These are phyloP conservation scores for Iphiclides podalirius DNA, from an alignment of 2,888 invertebrate species.

Conservation along the genomic window DNA sequence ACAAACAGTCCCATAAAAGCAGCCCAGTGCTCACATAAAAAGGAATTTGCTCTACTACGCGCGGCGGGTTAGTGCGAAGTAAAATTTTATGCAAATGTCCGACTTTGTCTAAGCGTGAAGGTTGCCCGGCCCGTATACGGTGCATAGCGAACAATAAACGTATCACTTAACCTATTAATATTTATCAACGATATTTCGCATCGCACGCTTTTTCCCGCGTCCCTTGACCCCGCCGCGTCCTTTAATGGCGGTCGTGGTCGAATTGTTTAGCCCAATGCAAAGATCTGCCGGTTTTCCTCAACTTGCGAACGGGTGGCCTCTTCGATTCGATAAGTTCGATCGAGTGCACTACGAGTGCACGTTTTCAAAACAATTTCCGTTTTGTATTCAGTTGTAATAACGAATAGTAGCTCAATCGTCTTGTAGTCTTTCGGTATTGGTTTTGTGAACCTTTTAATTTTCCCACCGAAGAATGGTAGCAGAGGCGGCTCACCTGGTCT, in stretches of 20 bases:
- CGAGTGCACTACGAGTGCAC: too few relatives aligned
- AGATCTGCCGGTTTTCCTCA: slow-evolving; percentile 16
- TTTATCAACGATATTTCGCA: slow-evolving; percentile 20
- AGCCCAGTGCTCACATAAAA: not conserved
- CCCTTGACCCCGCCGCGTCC: slow-evolving; percentile 19
- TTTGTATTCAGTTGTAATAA: too few relatives aligned
- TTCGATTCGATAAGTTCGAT: not conserved
- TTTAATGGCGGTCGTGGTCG: slow-evolving; percentile 18
- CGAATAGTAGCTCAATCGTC: too few relatives aligned
- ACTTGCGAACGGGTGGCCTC: slow-evolving; percentile 1
- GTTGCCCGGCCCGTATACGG: slow-evolving; percentile 29
- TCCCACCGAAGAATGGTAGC: too few relatives aligned
- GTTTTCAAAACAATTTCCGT: not conserved
- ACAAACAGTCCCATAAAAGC: too few relatives aligned
- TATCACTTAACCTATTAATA: slow-evolving; percentile 26
- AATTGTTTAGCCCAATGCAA: slow-evolving; percentile 9
- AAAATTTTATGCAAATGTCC: slow-evolving; percentile 40
- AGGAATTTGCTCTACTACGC: not conserved
- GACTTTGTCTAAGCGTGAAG: slow-evolving; percentile 39
- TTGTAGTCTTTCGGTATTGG: too few relatives aligned
- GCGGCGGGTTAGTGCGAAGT: slow-evolving; percentile 29
- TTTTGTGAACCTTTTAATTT: too few relatives aligned
- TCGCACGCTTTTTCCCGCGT: slow-evolving; percentile 14
- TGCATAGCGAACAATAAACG: slow-evolving; percentile 25
- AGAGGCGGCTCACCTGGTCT: too few relatives aligned